Base-by-base conservation (phyloP, 2,888 invertebrate species). In the Nephrotoma appendiculata region DNA sequence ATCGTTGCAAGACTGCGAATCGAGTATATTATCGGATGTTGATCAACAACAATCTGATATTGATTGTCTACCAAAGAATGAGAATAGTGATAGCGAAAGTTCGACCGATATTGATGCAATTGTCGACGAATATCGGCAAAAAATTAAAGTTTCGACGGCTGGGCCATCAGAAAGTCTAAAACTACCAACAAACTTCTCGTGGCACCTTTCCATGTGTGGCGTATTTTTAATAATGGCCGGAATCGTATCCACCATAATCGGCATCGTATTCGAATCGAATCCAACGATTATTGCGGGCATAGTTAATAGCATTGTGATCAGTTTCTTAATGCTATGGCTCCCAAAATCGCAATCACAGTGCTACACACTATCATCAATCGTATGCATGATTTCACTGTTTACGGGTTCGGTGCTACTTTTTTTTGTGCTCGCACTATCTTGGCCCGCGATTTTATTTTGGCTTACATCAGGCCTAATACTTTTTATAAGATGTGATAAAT, bases 41-140 rank as follows among this genome's bases (percentile, higher is more conserved):
- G 91, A 91, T 86, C 90, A 90, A 19, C 89, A 90, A 52, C 83
- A n/a, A 12, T 87, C 89, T 4, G 88, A 88, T 86, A 87, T 88
- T 84, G 88, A 88, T 48, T 88, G 87, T 43, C 86, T 87, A n/a
- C 86, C 57, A 52, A 87, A 87, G 86, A 52, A 90, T 84, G 94
- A 92, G 31, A 93, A 93, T 88, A 94, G 94, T n/a, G 94, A 94
- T 87, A 94, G 94, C 41, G 94, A 94, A 88, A 95, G 94, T 88
- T 95, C 95, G 0, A 96, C 96, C 1, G 96, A 96, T 89, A 95
- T 96, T 87, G 96, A 96, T 90, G 95, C 95, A 0, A 95, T 95
- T 15, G 96, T 96, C 0, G 95, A 95, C 89, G 96, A 96, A 89
- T 96, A 96, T 89, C 94, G 94, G 87, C 95, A 95, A 89, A 93